Percentiles rank a stretch among this genome's conserved stretches.
Evolutionary conservation across 2,797 vertebrate species (phyloP).

Genomic region (Semotilus atromaculatus): DNA sequence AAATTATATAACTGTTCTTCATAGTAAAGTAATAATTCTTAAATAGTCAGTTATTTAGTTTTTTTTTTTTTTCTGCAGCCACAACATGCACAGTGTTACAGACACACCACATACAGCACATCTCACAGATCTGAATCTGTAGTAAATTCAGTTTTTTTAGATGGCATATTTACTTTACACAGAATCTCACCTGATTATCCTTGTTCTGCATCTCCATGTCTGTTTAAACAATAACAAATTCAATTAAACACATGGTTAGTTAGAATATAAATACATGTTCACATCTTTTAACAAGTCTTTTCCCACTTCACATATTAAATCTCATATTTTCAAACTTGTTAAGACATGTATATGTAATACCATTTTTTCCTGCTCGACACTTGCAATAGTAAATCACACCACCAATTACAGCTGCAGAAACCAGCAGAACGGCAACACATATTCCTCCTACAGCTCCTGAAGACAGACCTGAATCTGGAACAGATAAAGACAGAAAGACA

Average conservation of each 20-base stretch:
- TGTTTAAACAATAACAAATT: not conserved
- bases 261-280: not conserved
- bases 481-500: no score
- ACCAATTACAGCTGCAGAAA: accelerated
- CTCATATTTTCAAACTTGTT: not conserved
- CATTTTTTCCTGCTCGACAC: accelerated
- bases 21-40: not conserved
- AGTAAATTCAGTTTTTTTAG: no score
- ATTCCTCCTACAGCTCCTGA: not conserved
- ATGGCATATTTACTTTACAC: no score
- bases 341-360: not conserved
- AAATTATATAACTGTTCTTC: no score
- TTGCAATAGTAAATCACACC: not conserved
- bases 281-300: not conserved
- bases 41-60: not conserved
- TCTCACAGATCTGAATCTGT: no score
- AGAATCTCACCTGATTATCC: no score
- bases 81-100: no score
- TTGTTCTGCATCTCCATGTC: no score
- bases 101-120: no score
- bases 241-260: not conserved
- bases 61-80: no score
- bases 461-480: not conserved
- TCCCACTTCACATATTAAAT: no score
- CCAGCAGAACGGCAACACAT: not conserved